Base-by-base conservation (phyloP, 1,140 invertebrate species). In the Monomorium pharaonis region DNA sequence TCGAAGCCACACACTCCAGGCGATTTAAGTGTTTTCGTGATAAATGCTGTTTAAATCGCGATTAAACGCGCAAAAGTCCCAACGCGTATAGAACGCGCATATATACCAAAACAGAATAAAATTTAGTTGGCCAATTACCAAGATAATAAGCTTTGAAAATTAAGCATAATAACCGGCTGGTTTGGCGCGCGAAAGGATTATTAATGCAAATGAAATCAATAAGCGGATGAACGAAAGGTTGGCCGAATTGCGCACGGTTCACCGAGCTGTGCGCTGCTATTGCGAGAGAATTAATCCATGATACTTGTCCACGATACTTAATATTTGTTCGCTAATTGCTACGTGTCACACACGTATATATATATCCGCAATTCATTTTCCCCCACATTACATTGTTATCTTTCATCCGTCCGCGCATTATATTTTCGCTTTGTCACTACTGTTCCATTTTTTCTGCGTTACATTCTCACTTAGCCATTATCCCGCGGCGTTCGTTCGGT, bases 111-210 rank as follows among this genome's bases (percentile, higher is more conserved):
- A 81, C 69, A 56, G 37, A 81, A 81, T 81, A 30, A 81, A 81
- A 60, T 83, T 83, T 60, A 83, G 67, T 47, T 24, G 67, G 51
- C 78, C 54, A 74, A 83, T 83, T 83, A 83, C 14, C 67, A 74
- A 83, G 67, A 74, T 83, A 83, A 83, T 83, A 83, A 74, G 78
- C 67, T 83, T 83, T 72, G 67, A 72, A 72, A 83, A 83, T 83
- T 83, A 83, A 83, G 67, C 69, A 83, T 83, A 83, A 83, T 74
- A 83, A 83, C 54, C 24, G 51, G 67, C 60, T 47, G 67, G 51
- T 69, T 80, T 80, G 33, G 63, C 30, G 62, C 78, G 51, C 51
- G 51, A 83, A 83, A 83, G 78, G 78, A 83, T 83, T 83, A 83
- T 83, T 72, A 83, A 72, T 42, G 24, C 67, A 47, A 83, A 74